Percentiles rank a stretch among this genome's conserved stretches.
Evolutionary conservation across 2,797 vertebrate species (phyloP).

Genomic region (Macropus fuliginosus): DNA sequence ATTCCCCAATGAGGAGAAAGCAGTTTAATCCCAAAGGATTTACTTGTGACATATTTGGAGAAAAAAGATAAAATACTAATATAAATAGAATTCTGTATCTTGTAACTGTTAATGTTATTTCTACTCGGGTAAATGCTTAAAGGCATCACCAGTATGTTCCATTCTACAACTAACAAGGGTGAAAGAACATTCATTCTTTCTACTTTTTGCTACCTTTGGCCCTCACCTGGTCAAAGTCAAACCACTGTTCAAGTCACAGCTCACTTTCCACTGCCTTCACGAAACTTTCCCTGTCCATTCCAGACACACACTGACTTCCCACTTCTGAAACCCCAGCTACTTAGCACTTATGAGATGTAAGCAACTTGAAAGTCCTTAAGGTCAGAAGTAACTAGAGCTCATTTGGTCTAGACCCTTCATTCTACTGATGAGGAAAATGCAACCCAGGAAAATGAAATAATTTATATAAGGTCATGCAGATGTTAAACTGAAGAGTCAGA

Average conservation of each 20-base stretch:
- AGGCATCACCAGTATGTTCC: conserved; percentile 48
- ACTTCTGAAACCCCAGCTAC: not conserved
- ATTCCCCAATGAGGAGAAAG: conserved; percentile 65
- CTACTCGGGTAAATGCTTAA: conserved; percentile 20
- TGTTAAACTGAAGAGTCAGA: not conserved
- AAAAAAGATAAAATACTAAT: conserved; percentile 27
- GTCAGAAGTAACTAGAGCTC: not conserved
- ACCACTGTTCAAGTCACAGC: not conserved
- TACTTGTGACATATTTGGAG: conserved; percentile 41
- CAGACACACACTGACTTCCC: not conserved
- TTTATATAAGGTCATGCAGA: not conserved
- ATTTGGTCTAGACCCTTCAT: not conserved
- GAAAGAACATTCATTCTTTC: conserved; percentile 35
- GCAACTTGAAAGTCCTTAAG: not conserved
- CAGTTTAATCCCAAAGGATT: conserved; percentile 54
- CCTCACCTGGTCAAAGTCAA: conserved; percentile 6
- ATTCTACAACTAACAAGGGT: conserved; percentile 46
- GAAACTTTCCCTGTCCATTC: not conserved
- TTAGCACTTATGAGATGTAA: not conserved
- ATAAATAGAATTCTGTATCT: conserved; percentile 48
- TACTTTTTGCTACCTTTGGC: conserved; percentile 37
- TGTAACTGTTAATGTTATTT: conserved; percentile 31
- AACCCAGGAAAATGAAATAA: not conserved
- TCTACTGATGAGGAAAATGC: not conserved
- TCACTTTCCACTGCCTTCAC: not conserved